Conservation (phyloP, 1,140 invertebrate species). For the Brachionus plicatilis region DNA sequence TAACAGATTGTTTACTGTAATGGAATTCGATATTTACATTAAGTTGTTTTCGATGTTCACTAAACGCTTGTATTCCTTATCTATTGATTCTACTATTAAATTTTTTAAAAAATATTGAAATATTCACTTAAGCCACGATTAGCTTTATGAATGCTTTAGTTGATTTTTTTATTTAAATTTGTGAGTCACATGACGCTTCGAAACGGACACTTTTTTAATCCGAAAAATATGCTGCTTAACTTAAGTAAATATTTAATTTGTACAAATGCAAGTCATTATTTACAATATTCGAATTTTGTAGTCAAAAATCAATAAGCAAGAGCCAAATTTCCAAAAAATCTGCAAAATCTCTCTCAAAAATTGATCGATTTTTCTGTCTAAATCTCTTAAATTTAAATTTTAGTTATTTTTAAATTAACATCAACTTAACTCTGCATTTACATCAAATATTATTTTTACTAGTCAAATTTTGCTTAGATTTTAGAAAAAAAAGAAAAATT, state of each 20-base stretch:
- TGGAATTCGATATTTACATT: not conserved
- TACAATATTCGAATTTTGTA: not conserved
- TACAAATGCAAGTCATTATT: not conserved
- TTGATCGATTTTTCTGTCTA: not conserved
- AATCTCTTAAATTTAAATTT: not conserved
- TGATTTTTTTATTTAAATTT: not conserved
- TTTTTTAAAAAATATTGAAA: not conserved
- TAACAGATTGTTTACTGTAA: slow-evolving; percentile 20
- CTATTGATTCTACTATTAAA: not conserved
- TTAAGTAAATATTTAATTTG: not conserved
- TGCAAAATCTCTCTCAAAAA: not conserved
- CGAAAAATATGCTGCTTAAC: not conserved
- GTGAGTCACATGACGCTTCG: not conserved
- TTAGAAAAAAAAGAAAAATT: no score
- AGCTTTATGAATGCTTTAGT: not conserved
- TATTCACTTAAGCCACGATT: not conserved
- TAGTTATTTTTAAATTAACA: not conserved
- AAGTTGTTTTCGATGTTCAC: not conserved
- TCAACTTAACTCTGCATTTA: not conserved
- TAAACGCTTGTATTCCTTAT: not conserved
- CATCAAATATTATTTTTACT: no score
- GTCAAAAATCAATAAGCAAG: not conserved
- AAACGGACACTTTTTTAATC: not conserved
- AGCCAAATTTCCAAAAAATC: not conserved
- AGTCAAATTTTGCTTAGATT: no score